Conservation (phyloP, 2,888 invertebrate genomes). For the Noctua fimbriata region DNA sequence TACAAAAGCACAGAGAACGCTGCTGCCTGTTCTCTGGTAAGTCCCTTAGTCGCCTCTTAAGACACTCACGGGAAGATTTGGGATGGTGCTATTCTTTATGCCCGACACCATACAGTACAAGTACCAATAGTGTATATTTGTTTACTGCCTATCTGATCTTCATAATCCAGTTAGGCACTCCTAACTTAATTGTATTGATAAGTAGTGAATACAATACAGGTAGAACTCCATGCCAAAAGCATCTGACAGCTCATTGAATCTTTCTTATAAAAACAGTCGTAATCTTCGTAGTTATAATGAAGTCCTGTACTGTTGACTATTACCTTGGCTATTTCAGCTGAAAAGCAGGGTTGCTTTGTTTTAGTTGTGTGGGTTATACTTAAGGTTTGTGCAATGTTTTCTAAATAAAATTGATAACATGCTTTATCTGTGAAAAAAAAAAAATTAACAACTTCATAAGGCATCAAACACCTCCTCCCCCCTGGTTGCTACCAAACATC, state of each 20-base stretch:
- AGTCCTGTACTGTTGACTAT: not conserved
- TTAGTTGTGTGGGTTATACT: not conserved
- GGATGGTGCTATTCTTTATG: no score
- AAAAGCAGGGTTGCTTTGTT: not conserved
- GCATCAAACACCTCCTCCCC: no score
- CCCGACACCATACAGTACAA: no score
- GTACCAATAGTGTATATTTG: not conserved
- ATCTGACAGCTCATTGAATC: not conserved
- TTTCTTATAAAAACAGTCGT: not conserved
- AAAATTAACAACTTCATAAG: no score
- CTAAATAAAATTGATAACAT: not conserved
- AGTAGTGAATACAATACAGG: not conserved
- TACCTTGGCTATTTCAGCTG: not conserved
- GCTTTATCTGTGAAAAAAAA: not conserved
- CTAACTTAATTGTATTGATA: not conserved
- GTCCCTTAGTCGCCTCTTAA: no score
- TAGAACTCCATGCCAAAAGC: not conserved
- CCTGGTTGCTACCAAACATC: no score
- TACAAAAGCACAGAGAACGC: no score
- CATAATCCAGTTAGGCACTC: not conserved
- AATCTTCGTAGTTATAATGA: not conserved
- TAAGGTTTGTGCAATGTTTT: not conserved
- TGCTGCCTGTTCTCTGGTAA: no score
- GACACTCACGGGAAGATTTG: no score
- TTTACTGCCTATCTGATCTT: not conserved